A percentile compares a stretch with the other conserved stretches of the same genome.
Conservation (phyloP, 2,113 vertebrate genomes). For the Lates calcarifer region DNA sequence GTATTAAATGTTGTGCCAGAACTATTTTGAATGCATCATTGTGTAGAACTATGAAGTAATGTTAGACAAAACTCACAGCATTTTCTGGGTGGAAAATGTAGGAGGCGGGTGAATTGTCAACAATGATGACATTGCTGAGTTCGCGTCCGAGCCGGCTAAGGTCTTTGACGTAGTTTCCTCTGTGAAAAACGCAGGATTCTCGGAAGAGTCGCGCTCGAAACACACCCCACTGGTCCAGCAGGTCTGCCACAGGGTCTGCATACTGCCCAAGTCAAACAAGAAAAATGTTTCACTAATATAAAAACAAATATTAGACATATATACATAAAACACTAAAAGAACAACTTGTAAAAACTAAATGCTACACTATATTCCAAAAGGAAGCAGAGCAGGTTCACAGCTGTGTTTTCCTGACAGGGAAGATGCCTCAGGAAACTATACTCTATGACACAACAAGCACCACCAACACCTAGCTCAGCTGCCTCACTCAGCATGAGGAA, state of each 20-base stretch:
- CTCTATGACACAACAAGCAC: slow-evolving; percentile 41
- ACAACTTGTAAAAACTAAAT: slow-evolving; percentile 26
- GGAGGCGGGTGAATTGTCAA: slow-evolving; percentile 98
- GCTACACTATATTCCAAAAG: slow-evolving; percentile 11
- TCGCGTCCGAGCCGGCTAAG: slow-evolving; percentile 96
- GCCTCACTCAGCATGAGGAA: slow-evolving; percentile 9
- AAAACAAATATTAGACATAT: background rate
- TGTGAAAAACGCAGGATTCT: slow-evolving; percentile 98
- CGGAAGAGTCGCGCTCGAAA: slow-evolving; percentile 96
- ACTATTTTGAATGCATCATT: background rate
- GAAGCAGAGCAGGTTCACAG: slow-evolving; percentile 28
- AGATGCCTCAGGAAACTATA: slow-evolving; percentile 38
- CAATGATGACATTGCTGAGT: slow-evolving; percentile 96
- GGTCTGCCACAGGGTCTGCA: slow-evolving; percentile 97
- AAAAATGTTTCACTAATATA: background rate
- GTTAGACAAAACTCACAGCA: slow-evolving; percentile 88
- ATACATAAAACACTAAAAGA: background rate
- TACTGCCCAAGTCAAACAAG: slow-evolving; percentile 84
- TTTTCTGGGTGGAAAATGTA: slow-evolving; percentile 99
- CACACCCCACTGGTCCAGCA: slow-evolving; percentile 98
- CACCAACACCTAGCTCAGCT: slow-evolving; percentile 26
- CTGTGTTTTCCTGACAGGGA: slow-evolving; percentile 12
- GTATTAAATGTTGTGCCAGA: background rate
- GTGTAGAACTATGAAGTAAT: background rate
- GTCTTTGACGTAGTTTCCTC: slow-evolving; percentile 99